Evolutionary conservation across 2,888 invertebrate genomes (phyloP), one percentile per base, ranked within the genome.

Genomic region (Netelia fuscicornis): DNA sequence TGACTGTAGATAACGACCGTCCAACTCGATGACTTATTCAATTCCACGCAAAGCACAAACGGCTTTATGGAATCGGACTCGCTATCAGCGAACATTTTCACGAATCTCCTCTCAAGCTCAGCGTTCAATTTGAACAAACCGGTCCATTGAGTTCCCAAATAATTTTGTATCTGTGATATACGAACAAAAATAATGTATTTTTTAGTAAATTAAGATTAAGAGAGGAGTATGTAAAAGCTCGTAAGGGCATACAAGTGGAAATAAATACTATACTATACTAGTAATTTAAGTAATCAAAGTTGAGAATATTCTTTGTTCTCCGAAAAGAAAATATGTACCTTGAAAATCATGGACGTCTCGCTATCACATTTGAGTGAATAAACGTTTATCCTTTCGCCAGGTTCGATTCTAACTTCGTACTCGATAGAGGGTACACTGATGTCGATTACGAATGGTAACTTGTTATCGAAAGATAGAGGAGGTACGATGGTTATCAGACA

Each of bases 401-500:
- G 96, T 91, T 97, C 97, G 10, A 97, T 94, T 86, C 96, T 95
- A 86, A 95, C 94, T 84, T 94, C 91, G 88, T 95, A 94, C 84
- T 94, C 94, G 10, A 95, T 93, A 17, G 92, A 91, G 2, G 95
- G 93, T 81, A 95, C 94, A 88, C 94, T 94, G 5, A 96, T 94
- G 90, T 96, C 95, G 44, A 97, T 92, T 0, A 96, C 96, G 92
- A 97, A 97, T 0, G 97, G 97, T 58, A 98, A 94, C 42, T 96
- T 96, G 93, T 97, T 98, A 94, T 97, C 96, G 13, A 98, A 94
- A 5, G 96, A 95, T 23, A 97, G 94, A 0, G 97, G 97, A 0
- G 97, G 97, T 67, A 97, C 92, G n/a, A 97, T 94, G 58, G 96
- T 95, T 70, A 98, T 95, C 6, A 96, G 93, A 91, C 96, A 96